Evolutionary conservation across 2,113 vertebrate genomes (phyloP).

Genomic region (Tachysurus vachellii): DNA sequence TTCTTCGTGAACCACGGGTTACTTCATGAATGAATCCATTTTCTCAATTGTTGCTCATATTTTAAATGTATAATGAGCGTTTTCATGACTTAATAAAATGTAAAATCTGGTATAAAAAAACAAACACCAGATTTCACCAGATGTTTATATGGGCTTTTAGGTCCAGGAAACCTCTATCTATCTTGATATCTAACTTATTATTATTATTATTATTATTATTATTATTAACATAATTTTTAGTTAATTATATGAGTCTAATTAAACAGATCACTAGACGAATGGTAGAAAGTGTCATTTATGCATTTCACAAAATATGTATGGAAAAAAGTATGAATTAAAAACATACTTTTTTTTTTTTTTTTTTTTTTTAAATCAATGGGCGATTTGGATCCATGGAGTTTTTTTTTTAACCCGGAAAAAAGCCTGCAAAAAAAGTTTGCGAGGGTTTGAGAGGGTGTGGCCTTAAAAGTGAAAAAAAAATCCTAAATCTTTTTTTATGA

Average conservation of each 20-base stretch:
- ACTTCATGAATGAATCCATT: not conserved
- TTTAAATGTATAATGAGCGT: not conserved
- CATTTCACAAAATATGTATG: not conserved
- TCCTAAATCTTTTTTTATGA: not conserved
- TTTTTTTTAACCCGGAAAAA: not conserved
- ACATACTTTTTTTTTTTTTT: not conserved
- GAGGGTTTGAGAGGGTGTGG: conserved; percentile 9
- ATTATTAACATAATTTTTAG: no score
- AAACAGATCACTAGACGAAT: not conserved
- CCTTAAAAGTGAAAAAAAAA: not conserved
- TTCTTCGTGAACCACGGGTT: not conserved
- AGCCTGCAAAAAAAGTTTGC: no score
- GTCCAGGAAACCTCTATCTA: not conserved
- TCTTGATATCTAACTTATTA: no score
- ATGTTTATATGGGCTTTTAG: not conserved
- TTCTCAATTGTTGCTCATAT: not conserved
- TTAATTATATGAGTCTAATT: not conserved
- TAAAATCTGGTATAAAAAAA: not conserved
- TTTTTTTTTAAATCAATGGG: not conserved
- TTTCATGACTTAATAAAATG: not conserved
- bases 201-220: no score
- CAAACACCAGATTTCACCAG: not conserved
- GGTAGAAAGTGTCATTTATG: not conserved
- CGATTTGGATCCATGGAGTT: not conserved
- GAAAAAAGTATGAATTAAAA: not conserved